These are phyloP conservation scores for Diachrysia chrysitis DNA, from an alignment of 2,888 invertebrate species.

Conservation along the genomic window DNA sequence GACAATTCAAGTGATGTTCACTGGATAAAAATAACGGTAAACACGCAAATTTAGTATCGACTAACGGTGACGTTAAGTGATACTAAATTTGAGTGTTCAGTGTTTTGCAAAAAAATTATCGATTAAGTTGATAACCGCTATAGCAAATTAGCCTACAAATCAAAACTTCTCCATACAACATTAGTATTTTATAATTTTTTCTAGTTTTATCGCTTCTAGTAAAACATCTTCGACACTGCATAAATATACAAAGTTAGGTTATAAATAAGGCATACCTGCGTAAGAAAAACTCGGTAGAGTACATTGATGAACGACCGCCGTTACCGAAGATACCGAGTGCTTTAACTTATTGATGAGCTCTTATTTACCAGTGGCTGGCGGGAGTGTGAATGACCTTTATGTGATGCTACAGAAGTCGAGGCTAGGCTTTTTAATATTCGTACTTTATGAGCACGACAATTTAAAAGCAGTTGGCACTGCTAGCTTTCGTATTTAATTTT, in stretches of 20 bases:
- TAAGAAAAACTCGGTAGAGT: conserved; percentile 44
- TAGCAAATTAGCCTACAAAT: too few species aligned
- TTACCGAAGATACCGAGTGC: conserved; percentile 71
- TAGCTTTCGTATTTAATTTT: too few species aligned
- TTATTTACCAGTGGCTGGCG: conserved; percentile 79
- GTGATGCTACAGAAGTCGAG: not conserved
- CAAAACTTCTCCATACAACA: too few species aligned
- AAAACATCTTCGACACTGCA: conserved; percentile 32
- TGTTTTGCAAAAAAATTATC: too few species aligned
- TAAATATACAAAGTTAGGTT: conserved; percentile 38
- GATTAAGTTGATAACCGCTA: too few species aligned
- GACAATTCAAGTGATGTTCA: too few species aligned
- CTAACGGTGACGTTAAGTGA: too few species aligned
- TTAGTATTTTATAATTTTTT: too few species aligned
- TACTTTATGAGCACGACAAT: not conserved
- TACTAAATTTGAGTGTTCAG: too few species aligned
- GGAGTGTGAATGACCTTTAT: conserved; percentile 63
- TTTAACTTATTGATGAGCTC: conserved; percentile 81
- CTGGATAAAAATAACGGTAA: too few species aligned
- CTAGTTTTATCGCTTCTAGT: not conserved
- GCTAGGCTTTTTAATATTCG: not conserved
- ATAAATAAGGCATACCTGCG: conserved; percentile 48
- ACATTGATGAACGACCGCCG: conserved; percentile 74
- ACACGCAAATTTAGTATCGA: too few species aligned
- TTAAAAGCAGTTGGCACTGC: too few species aligned